Evolutionary conservation across 1,140 invertebrate genomes (phyloP), one percentile per base, ranked within the genome.

Genomic region (Drosophila parabipectinata): DNA sequence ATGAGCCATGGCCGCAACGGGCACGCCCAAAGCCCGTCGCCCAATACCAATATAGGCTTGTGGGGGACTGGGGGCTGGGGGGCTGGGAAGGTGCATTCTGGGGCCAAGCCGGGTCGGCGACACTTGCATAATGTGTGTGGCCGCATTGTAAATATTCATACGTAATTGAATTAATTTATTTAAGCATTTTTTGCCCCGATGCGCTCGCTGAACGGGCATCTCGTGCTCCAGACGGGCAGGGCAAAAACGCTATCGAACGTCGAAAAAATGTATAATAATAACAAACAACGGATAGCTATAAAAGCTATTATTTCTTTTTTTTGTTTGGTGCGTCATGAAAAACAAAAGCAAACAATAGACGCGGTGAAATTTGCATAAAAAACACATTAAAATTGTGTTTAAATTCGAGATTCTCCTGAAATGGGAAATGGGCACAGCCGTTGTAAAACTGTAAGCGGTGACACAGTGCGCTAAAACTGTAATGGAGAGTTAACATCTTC

Each of bases 151-250:
- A 77, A 88, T 88, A 83, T 73, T 73, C 60, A 84, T 73, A 80
- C 76, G 83, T 87, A 87, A 88, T 88, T 88, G 72, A 83, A 90
- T 85, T 85, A 90, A 87, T 90, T 81, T 90, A 63, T 61, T 71
- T 87, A 69, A 77, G 53, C 53, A 45, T 64, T 58, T 66, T 72
- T 77, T 53, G 61, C 58, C 37, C 58, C 68, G 41, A 60, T 52
- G 57, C 72, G 52, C 58, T 52, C 69, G 39, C 32, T 51, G 56
- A 60, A 50, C 66, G 68, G 68, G 56, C 32, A 69, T 69, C 63
- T 67, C 63, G 34, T 64, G 63, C 47, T 50, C 66, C 58, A 72
- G 44, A 47, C 44, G 18, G 44, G 24, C 18, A 21, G 41, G 14
- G 14, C n/a, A 14, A 44, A 44, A 47, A 18, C 10, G 44, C 44